Evolutionary conservation across 2,888 invertebrate species (phyloP).

Genomic region (Dexiosoma caninum): DNA sequence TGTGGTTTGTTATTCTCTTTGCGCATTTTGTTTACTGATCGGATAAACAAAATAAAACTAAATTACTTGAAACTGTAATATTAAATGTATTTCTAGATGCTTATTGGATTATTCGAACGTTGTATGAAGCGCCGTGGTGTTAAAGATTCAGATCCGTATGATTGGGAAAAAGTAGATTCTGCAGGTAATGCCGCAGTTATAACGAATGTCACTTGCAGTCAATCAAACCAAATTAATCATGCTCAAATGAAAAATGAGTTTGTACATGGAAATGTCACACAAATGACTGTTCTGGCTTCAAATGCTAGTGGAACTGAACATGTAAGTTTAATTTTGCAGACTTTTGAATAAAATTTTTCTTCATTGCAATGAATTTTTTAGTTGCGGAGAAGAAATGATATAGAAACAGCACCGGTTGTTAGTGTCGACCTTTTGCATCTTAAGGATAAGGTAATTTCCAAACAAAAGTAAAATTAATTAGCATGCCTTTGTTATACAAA

Average conservation of each 20-base stretch:
- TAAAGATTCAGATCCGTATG: slow-evolving; percentile 93
- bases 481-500: too few relatives aligned
- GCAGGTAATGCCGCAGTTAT: slow-evolving; percentile 63
- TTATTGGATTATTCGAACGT: slow-evolving; percentile 90
- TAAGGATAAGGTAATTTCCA: slow-evolving; percentile 76
- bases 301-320: slow-evolving; percentile 78
- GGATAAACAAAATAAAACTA: too few relatives aligned
- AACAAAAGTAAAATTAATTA: not conserved
- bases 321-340: slow-evolving; percentile 66
- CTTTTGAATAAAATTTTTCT: too few relatives aligned
- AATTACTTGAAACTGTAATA: too few relatives aligned
- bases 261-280: slow-evolving; percentile 76
- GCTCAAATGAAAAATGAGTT: slow-evolving; percentile 75
- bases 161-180: slow-evolving; percentile 90
- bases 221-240: slow-evolving; percentile 76
- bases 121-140: slow-evolving; percentile 96
- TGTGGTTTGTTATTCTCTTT: too few relatives aligned
- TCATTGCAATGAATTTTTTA: slow-evolving; percentile 71
- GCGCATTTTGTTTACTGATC: too few relatives aligned
- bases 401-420: slow-evolving; percentile 81
- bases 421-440: slow-evolving; percentile 81
- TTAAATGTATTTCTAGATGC: slow-evolving; percentile 80
- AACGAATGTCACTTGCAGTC: slow-evolving; percentile 69
- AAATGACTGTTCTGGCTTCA: slow-evolving; percentile 78
- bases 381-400: slow-evolving; percentile 83